Evolutionary conservation across 2,888 invertebrate species (phyloP).

Genomic region (Ichneumoninae sp.): DNA sequence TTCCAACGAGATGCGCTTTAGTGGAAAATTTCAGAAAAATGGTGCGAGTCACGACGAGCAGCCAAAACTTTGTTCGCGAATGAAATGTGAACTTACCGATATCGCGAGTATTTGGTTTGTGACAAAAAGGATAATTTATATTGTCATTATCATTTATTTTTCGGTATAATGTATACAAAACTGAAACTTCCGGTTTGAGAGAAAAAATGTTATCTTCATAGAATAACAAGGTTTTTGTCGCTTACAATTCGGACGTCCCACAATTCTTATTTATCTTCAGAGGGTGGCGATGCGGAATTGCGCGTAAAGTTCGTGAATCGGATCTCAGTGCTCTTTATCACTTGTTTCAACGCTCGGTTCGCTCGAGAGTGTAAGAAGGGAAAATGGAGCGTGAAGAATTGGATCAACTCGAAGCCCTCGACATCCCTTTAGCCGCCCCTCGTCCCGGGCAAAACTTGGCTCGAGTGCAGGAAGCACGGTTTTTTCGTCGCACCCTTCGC

Average conservation of each 20-base stretch:
- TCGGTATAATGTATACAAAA: not conserved
- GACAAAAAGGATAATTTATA: not conserved
- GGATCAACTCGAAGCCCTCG: constrained; percentile 38
- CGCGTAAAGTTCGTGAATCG: not conserved
- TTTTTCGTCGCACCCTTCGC: constrained; percentile 44
- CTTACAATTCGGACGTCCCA: not conserved
- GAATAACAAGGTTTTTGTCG: not conserved
- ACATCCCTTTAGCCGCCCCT: constrained; percentile 22
- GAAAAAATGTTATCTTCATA: not conserved
- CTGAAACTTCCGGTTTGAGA: not conserved
- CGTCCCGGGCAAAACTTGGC: constrained; percentile 33
- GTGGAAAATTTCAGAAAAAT: too few relatives aligned
- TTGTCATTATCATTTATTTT: not conserved
- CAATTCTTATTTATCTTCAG: not conserved
- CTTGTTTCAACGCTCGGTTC: constrained; percentile 12
- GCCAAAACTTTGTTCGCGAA: too few relatives aligned
- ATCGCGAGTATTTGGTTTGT: not conserved
- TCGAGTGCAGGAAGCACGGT: not conserved
- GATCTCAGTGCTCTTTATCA: constrained; percentile 11
- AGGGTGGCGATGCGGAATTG: not conserved
- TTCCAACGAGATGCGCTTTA: too few relatives aligned
- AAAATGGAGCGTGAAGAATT: constrained; percentile 55
- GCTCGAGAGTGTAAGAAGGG: constrained; percentile 36
- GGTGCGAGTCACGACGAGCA: too few relatives aligned
- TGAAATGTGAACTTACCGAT: too few relatives aligned